Percentiles rank a stretch among this genome's conserved stretches.
Evolutionary conservation across 2,888 invertebrate species (phyloP).

Genomic region (Ochropleura plecta): DNA sequence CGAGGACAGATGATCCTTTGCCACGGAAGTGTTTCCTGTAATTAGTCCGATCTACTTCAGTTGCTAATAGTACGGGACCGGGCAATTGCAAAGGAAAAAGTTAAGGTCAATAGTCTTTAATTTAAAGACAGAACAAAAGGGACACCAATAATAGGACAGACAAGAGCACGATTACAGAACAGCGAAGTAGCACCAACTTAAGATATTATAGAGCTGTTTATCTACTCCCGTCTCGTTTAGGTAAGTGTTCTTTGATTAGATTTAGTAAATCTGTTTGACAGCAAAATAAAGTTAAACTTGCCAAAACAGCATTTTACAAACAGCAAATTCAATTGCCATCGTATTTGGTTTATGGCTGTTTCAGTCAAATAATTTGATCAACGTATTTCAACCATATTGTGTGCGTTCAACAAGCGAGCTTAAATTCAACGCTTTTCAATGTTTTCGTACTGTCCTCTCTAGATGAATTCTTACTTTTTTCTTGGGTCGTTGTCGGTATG

Average conservation of each 20-base stretch:
- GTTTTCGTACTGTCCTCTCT: constrained; percentile 65
- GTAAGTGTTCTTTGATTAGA: constrained; percentile 16
- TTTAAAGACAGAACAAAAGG: constrained; percentile 85
- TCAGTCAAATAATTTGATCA: constrained; percentile 34
- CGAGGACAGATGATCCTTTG: constrained; percentile 61
- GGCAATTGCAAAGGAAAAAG: constrained; percentile 77
- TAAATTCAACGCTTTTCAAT: neutral
- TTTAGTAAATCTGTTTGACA: neutral
- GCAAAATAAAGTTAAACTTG: neutral
- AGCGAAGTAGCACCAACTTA: constrained; percentile 72
- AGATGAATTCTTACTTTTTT: constrained; percentile 74
- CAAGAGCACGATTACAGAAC: constrained; percentile 82
- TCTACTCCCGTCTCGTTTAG: constrained; percentile 31
- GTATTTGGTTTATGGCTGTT: constrained; percentile 29
- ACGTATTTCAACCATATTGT: constrained; percentile 29
- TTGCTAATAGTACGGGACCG: constrained; percentile 73
- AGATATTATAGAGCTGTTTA: constrained; percentile 71
- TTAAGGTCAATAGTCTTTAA: constrained; percentile 86
- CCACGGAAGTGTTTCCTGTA: constrained; percentile 68
- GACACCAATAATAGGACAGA: constrained; percentile 83
- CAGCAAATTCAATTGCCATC: constrained; percentile 16
- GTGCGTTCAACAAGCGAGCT: constrained; percentile 7
- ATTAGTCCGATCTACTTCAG: constrained; percentile 73
- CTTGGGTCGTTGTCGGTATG: constrained; percentile 83
- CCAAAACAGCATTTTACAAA: constrained; percentile 1